A percentile compares a stretch with the other conserved stretches of the same genome.
These are phyloP conservation scores for Halcyon chelicuti DNA, from an alignment of 2,797 vertebrate genomes.

Conservation along the genomic window DNA sequence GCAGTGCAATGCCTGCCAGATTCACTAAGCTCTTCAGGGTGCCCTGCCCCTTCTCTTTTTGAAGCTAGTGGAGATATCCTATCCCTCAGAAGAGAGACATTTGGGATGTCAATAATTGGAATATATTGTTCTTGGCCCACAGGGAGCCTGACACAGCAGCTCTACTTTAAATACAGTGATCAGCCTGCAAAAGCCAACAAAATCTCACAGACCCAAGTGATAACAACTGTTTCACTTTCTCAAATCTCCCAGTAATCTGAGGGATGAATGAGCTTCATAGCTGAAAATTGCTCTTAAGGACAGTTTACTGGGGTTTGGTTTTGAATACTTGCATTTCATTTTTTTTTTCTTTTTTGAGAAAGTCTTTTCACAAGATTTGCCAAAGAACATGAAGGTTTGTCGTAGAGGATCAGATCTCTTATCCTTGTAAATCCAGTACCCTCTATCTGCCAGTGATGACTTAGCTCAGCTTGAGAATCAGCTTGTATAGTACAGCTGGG, in stretches of 20 bases:
- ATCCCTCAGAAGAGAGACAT: not conserved
- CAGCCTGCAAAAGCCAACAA: slow-evolving; percentile 58
- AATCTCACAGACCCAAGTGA: slow-evolving; percentile 65
- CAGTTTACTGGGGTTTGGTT: slow-evolving; percentile 39
- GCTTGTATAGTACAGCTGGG: not conserved
- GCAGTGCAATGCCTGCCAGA: not conserved
- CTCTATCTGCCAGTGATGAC: slow-evolving; percentile 33
- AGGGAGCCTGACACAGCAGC: slow-evolving; percentile 55
- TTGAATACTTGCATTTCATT: slow-evolving; percentile 16
- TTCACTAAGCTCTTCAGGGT: not conserved
- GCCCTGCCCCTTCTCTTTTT: not conserved
- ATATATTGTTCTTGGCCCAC: slow-evolving; percentile 47
- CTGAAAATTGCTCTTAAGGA: slow-evolving; percentile 32
- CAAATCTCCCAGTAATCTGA: slow-evolving; percentile 70
- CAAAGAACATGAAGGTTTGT: slow-evolving; percentile 67
- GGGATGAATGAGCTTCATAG: slow-evolving; percentile 65
- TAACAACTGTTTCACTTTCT: slow-evolving; percentile 68
- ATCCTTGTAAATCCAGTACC: slow-evolving; percentile 51
- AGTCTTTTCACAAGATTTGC: slow-evolving; percentile 53
- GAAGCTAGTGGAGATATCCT: not conserved
- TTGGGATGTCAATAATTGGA: slow-evolving; percentile 7
- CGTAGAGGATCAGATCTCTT: slow-evolving; percentile 29
- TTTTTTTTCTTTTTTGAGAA: not conserved
- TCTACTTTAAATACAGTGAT: slow-evolving; percentile 55
- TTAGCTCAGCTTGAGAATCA: not conserved